Evolutionary conservation across 1,140 invertebrate species (phyloP), one percentile per base, ranked within the genome.

Genomic region (Pissodes strobi): DNA sequence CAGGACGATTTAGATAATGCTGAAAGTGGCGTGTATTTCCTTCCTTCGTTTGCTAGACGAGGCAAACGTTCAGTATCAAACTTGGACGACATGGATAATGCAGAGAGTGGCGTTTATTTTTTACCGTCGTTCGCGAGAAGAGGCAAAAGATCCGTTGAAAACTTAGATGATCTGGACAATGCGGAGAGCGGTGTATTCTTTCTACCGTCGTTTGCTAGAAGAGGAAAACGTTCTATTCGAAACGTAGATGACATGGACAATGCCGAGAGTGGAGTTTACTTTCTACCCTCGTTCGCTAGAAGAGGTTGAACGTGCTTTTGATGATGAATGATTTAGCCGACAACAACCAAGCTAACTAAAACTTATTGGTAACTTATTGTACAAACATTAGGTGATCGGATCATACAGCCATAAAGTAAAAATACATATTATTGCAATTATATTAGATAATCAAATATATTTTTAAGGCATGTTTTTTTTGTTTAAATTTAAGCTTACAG

Each of bases 231-330:
- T 13, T 68, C 66, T 8, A 51, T 57, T 13, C 34, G 49, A 22
- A 17, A 66, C 23, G 27, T 17, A 18, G 21, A 27, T 38, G 66
- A 67, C 18, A 55, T 62, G 45, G 66, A 67, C 15, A 58, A 38
- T 22, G 58, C 46, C 22, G 66, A 51, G 37, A 63, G 59, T 30
- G 59, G 53, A 18, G 66, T 56, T 10, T 67, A 57, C 18, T 64
- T 67, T 34, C 17, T 67, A 17, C 66, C 66, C 6, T 61, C 59
- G n/a, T 67, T 67, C 27, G 59, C 66, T 15, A 62, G 66, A 38
- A 62, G 43, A 51, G 57, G 58, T 13, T 57, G 37, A 25, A 52
- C 49, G 30, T 66, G 43, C 5, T 25, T 39, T n/a, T n/a, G n/a
- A n/a, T n/a, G n/a, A n/a, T n/a, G n/a, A n/a, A n/a, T n/a, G n/a